Conservation (phyloP, 2,113 vertebrate species). For the Atractosteus spatula region DNA sequence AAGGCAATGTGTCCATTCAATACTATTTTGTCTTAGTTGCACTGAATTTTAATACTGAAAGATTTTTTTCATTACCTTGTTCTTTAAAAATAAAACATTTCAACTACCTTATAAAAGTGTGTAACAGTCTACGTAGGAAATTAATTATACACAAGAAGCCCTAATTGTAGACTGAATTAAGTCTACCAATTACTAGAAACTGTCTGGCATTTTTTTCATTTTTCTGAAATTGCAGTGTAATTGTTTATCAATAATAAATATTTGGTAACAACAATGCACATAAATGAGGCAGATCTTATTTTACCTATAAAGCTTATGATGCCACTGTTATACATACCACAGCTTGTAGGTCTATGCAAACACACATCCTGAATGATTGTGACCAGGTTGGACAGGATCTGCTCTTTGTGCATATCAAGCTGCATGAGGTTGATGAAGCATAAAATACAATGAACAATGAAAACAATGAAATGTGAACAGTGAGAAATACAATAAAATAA, state of each 20-base stretch:
- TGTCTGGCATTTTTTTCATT: too few species aligned
- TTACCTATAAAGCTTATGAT: not conserved
- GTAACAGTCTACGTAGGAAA: too few species aligned
- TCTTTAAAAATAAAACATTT: too few species aligned
- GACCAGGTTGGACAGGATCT: slow-evolving; percentile 77
- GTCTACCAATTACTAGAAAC: not conserved
- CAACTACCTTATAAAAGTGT: too few species aligned
- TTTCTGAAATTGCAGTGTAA: not conserved
- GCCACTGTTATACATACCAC: slow-evolving; percentile 58
- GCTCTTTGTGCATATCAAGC: slow-evolving; percentile 83
- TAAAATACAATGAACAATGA: too few species aligned
- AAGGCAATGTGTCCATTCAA: too few species aligned
- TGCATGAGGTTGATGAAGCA: slow-evolving; percentile 45
- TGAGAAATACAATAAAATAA: not conserved
- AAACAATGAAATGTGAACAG: too few species aligned
- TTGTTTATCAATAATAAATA: not conserved
- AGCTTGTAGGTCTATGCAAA: slow-evolving; percentile 63
- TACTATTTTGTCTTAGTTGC: too few species aligned
- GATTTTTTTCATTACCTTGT: too few species aligned
- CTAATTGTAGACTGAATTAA: not conserved
- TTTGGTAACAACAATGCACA: not conserved
- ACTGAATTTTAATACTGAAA: too few species aligned
- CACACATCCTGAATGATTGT: slow-evolving; percentile 74
- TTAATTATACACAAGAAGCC: too few species aligned
- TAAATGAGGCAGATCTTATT: not conserved